Evolutionary conservation across 2,888 invertebrate genomes (phyloP), one percentile per base, ranked within the genome.

Genomic region (Sinelater perroti): DNA sequence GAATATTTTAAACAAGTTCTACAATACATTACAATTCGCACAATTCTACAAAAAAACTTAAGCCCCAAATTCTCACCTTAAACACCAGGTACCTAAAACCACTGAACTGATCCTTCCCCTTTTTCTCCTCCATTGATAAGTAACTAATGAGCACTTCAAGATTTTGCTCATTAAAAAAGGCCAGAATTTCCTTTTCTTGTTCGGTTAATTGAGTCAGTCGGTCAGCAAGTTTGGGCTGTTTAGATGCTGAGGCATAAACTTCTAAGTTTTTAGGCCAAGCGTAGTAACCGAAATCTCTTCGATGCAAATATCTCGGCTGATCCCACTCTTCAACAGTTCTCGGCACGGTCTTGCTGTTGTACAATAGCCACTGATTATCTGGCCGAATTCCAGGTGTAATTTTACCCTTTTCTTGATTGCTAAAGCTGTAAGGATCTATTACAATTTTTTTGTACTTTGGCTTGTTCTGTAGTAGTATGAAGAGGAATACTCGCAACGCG

Each of bases 101-200:
- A 68, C 85, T 88, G 73, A 94, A 94, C 72, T 88, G 88, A 72
- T 94, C 93, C 58, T 86, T 87, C 16, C 90, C 92, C 71, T 94
- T 94, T 74, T 91, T 90, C 70, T 93, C 94, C 72, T 95, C 95
- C 40, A 93, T 80, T 0, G 91, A 87, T 58, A 90, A 82, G 76
- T 86, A 91, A 7, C 82, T 79, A 1, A 94, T 81, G 7, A 95
- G 79, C 61, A 85, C 86, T 14, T 87, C 83, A 0, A 95, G 79
- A 72, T 88, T 90, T 0, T 81, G 80, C 64, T 88, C 79, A 0
- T 71, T 81, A 76, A 95, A 92, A 72, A 89, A 89, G 26, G 84
- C 81, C 63, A 81, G 83, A 6, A 94, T 78, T 51, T 84, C 82
- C 2, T 78, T 77, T 70, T 93, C 91, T n/a, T 82, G 82, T 10